Conservation (phyloP, 2,113 vertebrate species). For the Theropithecus gelada region DNA sequence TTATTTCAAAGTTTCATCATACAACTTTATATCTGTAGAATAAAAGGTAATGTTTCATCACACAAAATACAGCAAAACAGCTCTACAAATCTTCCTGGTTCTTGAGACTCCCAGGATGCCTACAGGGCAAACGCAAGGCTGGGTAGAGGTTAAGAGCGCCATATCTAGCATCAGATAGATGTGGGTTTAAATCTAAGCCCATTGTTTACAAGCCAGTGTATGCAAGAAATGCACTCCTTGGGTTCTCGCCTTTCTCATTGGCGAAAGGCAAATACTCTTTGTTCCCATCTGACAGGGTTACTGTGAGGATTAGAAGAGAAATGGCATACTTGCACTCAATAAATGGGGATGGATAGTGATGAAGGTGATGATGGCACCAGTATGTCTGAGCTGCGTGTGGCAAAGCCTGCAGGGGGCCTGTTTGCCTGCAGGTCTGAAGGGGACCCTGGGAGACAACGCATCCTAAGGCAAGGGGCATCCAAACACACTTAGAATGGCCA, state of each 20-base stretch:
- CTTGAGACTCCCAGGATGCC: neutral
- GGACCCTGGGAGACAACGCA: neutral
- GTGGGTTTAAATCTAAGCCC: neutral
- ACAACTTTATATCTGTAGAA: neutral
- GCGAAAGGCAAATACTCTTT: neutral
- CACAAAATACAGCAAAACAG: neutral
- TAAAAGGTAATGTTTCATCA: neutral
- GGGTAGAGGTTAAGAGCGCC: neutral
- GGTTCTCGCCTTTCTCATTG: neutral
- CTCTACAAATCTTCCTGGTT: neutral
- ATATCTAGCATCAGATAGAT: neutral
- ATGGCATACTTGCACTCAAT: neutral
- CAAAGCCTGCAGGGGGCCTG: neutral
- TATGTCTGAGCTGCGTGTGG: fast-evolving
- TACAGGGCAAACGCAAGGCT: neutral
- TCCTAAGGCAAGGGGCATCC: fast-evolving
- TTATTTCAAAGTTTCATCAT: neutral
- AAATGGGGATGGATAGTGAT: fast-evolving
- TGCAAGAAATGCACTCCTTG: fast-evolving
- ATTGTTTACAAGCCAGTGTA: neutral
- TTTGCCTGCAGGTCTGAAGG: neutral
- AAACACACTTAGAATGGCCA: neutral
- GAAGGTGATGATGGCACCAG: neutral
- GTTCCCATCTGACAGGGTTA: neutral
- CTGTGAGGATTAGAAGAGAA: neutral